Conservation (phyloP, 2,113 vertebrate genomes). For the Phoenicopterus ruber region DNA sequence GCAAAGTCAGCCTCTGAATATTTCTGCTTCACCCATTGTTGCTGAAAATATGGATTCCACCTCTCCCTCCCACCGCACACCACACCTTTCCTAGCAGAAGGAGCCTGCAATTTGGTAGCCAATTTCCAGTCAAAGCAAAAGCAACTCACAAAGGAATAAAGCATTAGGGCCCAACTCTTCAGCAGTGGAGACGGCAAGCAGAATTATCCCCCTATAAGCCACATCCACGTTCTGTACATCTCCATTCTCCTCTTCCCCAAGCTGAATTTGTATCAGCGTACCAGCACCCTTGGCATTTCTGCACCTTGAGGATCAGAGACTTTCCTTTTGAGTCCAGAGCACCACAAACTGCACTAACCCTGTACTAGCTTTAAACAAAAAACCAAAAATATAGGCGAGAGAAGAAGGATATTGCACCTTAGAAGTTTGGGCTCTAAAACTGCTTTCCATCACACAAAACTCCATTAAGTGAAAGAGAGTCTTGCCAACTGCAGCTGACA, state of each 20-base stretch:
- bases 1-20: neutral
- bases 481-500: slow-evolving; percentile 50
- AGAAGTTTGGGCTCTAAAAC: slow-evolving; percentile 60
- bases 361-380: slow-evolving; percentile 45
- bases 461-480: slow-evolving; percentile 20
- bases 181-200: neutral
- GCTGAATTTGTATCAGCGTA: neutral
- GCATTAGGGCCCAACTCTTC: neutral
- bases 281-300: neutral
- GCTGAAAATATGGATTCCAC: neutral
- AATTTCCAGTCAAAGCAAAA: neutral
- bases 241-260: neutral
- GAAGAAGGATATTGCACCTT: slow-evolving; percentile 61
- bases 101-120: neutral
- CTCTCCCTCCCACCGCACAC: neutral
- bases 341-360: slow-evolving; percentile 29
- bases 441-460: slow-evolving; percentile 56
- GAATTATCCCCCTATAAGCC: neutral
- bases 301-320: neutral
- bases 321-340: neutral
- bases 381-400: slow-evolving; percentile 22
- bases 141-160: neutral
- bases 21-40: neutral
- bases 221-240: neutral
- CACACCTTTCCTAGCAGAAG: neutral